Percentiles rank a stretch among this genome's conserved stretches.
These are phyloP conservation scores for Ochropleura leucogaster DNA, from an alignment of 2,888 invertebrate species.

Conservation along the genomic window DNA sequence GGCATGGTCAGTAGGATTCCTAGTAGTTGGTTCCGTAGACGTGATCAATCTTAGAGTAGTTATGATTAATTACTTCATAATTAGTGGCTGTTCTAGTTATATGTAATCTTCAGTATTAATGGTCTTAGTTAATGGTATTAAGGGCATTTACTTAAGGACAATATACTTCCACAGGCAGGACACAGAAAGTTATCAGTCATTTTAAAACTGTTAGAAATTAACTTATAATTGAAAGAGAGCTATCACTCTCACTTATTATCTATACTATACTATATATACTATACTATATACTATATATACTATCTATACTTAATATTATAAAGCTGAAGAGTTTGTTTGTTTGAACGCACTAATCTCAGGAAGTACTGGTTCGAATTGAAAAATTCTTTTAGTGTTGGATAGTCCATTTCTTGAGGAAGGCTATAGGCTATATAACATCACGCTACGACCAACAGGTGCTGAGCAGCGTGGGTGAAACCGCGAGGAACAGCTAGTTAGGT, in stretches of 20 bases:
- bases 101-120: not conserved
- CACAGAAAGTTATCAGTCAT: not conserved
- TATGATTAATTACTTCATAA: constrained; percentile 35
- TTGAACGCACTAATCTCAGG: too few relatives aligned
- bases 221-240: not conserved
- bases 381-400: too few relatives aligned
- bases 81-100: constrained; percentile 15
- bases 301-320: too few relatives aligned
- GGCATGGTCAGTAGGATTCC: constrained; percentile 39
- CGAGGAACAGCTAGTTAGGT: too few relatives aligned
- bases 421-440: too few relatives aligned
- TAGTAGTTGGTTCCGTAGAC: constrained; percentile 16
- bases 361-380: too few relatives aligned
- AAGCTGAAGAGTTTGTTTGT: too few relatives aligned
- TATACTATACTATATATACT: too few relatives aligned
- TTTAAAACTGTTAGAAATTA: not conserved
- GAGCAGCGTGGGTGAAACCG: too few relatives aligned
- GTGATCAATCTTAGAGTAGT: constrained; percentile 16
- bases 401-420: too few relatives aligned
- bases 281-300: too few relatives aligned
- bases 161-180: not conserved
- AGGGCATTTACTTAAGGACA: not conserved
- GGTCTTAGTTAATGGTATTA: constrained; percentile 8
- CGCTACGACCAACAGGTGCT: too few relatives aligned
- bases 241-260: not conserved